These are phyloP conservation scores for Melipona quadrifasciata DNA, from an alignment of 1,140 invertebrate genomes.

Conservation along the genomic window DNA sequence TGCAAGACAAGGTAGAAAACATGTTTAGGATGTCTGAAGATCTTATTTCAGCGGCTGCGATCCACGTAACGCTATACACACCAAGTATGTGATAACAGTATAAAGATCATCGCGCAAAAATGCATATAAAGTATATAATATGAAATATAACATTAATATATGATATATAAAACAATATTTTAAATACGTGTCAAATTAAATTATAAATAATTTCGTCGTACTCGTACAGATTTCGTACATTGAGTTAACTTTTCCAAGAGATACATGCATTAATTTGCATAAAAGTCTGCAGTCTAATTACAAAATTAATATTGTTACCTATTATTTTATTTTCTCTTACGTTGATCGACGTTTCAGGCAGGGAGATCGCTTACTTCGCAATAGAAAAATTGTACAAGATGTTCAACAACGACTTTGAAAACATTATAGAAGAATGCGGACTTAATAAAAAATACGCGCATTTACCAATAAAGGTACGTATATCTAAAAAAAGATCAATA, in stretches of 20 bases:
- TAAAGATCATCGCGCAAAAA: not conserved
- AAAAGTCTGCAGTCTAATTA: no score
- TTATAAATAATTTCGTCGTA: no score
- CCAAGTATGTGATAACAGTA: conserved; percentile 81
- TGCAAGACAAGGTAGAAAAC: conserved; percentile 82
- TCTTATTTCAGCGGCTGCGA: conserved; percentile 83
- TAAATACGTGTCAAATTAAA: no score
- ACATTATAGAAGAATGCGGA: conserved; percentile 84
- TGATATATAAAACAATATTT: no score
- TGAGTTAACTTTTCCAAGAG: no score
- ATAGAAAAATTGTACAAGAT: conserved; percentile 84
- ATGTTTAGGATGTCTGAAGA: conserved; percentile 75
- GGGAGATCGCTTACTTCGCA: conserved; percentile 86
- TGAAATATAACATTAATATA: no score
- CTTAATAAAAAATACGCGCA: conserved; percentile 82
- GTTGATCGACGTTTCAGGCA: conserved; percentile 82
- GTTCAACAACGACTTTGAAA: conserved; percentile 84
- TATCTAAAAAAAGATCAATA: not conserved
- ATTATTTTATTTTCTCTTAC: no score
- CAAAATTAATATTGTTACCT: not conserved
- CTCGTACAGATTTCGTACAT: no score
- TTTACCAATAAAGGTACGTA: conserved; percentile 81
- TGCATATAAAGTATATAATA: no score
- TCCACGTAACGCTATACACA: conserved; percentile 88
- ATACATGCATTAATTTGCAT: no score